phyloP scores from a whole-genome alignment of 2,888 invertebrate genomes.

The Phymatocera aterrima region DNA sequence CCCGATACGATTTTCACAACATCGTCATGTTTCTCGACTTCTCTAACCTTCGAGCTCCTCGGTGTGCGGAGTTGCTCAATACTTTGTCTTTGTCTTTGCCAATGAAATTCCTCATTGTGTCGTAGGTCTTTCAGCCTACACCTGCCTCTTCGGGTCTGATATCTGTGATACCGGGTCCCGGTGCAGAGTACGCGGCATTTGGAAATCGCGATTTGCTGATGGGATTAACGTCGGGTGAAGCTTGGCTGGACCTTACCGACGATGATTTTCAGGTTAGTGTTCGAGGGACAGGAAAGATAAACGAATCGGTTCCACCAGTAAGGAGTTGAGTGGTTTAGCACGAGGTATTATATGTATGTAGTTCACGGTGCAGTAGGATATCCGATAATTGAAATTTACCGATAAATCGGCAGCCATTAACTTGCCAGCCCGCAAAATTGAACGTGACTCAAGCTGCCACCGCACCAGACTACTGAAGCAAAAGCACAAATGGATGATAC shows the following conservation, averaged over 20 bases:
- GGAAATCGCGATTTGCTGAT: slow-evolving; percentile 89
- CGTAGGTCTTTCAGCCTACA: slow-evolving; percentile 78
- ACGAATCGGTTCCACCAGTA: background rate
- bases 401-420: slow-evolving; percentile 59
- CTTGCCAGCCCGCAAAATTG: slow-evolving; percentile 2
- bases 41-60: no score
- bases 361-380: slow-evolving; percentile 27
- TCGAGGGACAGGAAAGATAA: background rate
- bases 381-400: slow-evolving; percentile 58
- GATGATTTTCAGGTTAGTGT: slow-evolving; percentile 70
- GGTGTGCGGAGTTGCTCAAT: no score
- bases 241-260: slow-evolving; percentile 75
- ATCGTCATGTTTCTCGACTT: no score
- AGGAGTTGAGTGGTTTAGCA: slow-evolving; percentile 21
- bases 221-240: slow-evolving; percentile 86
- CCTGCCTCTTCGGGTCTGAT: slow-evolving; percentile 77
- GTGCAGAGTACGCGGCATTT: slow-evolving; percentile 89
- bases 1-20: no score
- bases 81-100: slow-evolving; percentile 12
- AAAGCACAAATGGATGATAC: no score
- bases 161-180: slow-evolving; percentile 83
- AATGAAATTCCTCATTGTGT: no score
- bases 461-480: no score
- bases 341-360: background rate
- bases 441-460: background rate